Evolutionary conservation across 1,140 invertebrate genomes (phyloP).

Genomic region (Polypedilum pembai): DNA sequence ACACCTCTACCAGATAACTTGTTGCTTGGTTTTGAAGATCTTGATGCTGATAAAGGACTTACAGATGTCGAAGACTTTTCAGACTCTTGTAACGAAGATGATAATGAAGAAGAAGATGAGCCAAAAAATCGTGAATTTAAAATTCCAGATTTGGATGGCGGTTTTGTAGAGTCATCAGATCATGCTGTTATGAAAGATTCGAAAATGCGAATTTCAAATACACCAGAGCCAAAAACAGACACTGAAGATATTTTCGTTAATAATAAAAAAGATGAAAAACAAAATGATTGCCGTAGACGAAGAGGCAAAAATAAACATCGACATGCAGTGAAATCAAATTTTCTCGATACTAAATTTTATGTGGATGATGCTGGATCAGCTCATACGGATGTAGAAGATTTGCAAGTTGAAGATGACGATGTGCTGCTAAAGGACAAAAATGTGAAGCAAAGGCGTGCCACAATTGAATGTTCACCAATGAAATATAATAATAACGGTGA

Average conservation of each 20-base stretch:
- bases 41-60: constrained; percentile 37
- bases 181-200: constrained; percentile 31
- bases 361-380: not conserved
- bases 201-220: not conserved
- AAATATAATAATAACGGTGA: not conserved
- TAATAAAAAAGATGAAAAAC: constrained; percentile 33
- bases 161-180: constrained; percentile 36
- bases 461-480: not conserved
- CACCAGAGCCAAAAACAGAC: constrained; percentile 33
- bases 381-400: constrained; percentile 36
- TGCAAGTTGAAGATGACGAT: constrained; percentile 37
- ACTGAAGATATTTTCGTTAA: constrained; percentile 38
- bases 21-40: constrained; percentile 40
- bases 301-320: constrained; percentile 22
- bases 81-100: constrained; percentile 43
- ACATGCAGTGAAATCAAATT: not conserved
- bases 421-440: constrained; percentile 32
- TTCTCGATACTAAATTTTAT: constrained; percentile 25
- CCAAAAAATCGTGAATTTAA: constrained; percentile 30
- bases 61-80: constrained; percentile 46
- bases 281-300: constrained; percentile 32
- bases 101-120: constrained; percentile 37
- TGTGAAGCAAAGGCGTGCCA: constrained; percentile 33
- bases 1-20: constrained; percentile 44
- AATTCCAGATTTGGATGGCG: constrained; percentile 38